Evolutionary conservation across 2,797 vertebrate species (phyloP).

Genomic region (Arnoldichthys spilopterus): DNA sequence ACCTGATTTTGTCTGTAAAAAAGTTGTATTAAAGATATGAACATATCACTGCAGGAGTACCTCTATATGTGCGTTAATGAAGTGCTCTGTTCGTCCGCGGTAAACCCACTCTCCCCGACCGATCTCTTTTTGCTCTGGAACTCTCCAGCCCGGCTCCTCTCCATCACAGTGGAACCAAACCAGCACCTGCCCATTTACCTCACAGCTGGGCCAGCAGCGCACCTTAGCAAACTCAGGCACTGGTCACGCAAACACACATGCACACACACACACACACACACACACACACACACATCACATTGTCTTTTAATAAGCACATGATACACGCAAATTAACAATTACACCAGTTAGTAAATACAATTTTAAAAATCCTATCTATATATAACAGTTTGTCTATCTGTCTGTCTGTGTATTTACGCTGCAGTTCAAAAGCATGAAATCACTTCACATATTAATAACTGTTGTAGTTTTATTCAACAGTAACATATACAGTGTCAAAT

Average conservation of each 20-base stretch:
- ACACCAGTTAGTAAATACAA: neutral
- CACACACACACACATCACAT: neutral
- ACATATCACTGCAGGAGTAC: conserved; percentile 53
- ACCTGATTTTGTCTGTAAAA: too few species aligned
- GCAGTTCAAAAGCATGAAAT: too few species aligned
- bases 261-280: too few species aligned
- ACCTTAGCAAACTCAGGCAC: conserved; percentile 79
- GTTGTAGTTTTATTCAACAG: too few species aligned
- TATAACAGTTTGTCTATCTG: neutral
- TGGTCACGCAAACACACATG: conserved; percentile 59
- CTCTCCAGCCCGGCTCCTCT: conserved; percentile 69
- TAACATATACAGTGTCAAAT: too few species aligned
- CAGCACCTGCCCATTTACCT: conserved; percentile 78
- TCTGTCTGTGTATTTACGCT: neutral
- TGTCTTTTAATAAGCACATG: neutral
- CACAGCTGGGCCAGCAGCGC: conserved; percentile 76
- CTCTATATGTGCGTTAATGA: conserved; percentile 80
- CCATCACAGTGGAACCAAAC: conserved; percentile 83
- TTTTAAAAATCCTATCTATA: too few species aligned
- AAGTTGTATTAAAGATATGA: too few species aligned
- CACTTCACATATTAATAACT: too few species aligned
- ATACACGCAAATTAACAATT: neutral
- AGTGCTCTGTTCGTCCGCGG: conserved; percentile 78
- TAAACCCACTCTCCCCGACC: conserved; percentile 75
- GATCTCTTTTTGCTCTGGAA: conserved; percentile 77